Evolutionary conservation across 1,140 invertebrate species (phyloP).

Genomic region (Palaemon carinicauda): DNA sequence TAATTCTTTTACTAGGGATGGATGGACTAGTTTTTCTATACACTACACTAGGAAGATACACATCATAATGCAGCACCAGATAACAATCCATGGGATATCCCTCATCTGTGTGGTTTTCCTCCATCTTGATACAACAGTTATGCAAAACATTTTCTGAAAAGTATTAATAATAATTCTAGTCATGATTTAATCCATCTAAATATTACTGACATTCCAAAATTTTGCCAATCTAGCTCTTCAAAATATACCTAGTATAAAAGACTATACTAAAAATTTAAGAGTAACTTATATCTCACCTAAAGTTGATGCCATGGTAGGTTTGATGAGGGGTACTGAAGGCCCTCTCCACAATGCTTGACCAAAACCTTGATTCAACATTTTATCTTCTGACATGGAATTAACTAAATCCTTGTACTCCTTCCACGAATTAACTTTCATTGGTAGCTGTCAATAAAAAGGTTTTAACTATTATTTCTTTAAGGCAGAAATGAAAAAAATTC

Average conservation of each 20-base stretch:
- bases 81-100: neutral
- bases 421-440: conserved; percentile 22
- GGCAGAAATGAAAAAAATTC: too few relatives aligned
- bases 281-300: too few relatives aligned
- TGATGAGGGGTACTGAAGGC: conserved; percentile 25
- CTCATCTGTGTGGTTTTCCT: neutral
- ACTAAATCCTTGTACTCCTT: conserved; percentile 28
- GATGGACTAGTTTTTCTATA: conserved; percentile 29
- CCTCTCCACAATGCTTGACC: conserved; percentile 8
- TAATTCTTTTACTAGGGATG: conserved; percentile 24
- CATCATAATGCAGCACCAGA: conserved; percentile 22
- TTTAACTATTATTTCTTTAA: too few relatives aligned
- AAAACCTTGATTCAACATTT: conserved; percentile 4
- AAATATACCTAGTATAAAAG: too few relatives aligned
- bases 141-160: neutral
- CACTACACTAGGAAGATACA: conserved; percentile 5
- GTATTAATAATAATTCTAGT: neutral
- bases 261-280: too few relatives aligned
- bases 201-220: neutral
- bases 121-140: too few relatives aligned
- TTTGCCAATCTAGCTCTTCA: neutral
- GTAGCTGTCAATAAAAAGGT: neutral
- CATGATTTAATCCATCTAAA: neutral
- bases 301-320: too few relatives aligned
- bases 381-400: conserved; percentile 5